A percentile compares a stretch with the other conserved stretches of the same genome.
Conservation (phyloP, 2,888 invertebrate species). For the Zygogramma bicolorata region DNA sequence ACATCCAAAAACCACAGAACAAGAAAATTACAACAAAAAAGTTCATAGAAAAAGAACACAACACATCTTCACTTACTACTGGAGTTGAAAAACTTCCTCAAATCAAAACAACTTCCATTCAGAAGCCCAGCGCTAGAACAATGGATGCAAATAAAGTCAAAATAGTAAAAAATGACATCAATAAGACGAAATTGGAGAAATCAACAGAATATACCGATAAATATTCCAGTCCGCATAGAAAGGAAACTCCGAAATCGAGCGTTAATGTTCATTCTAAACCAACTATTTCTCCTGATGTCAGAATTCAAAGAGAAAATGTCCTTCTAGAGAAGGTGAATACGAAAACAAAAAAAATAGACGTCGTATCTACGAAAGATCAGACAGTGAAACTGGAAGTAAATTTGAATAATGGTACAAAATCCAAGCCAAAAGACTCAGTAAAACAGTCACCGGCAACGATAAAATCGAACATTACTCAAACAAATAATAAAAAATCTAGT, state of each 20-base stretch:
- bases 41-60: slow-evolving; percentile 25
- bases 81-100: slow-evolving; percentile 26
- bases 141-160: slow-evolving; percentile 32
- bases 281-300: slow-evolving; percentile 34
- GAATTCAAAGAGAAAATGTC: not conserved
- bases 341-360: slow-evolving; percentile 29
- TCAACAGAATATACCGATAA: slow-evolving; percentile 50
- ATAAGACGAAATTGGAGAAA: slow-evolving; percentile 36
- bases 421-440: slow-evolving; percentile 39
- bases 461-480: slow-evolving; percentile 4
- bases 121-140: slow-evolving; percentile 26
- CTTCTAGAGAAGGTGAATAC: not conserved
- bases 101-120: slow-evolving; percentile 30
- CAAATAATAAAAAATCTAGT: not conserved
- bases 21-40: slow-evolving; percentile 23
- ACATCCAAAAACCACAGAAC: slow-evolving; percentile 23
- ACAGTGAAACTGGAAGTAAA: slow-evolving; percentile 40
- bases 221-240: slow-evolving; percentile 44
- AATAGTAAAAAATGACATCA: slow-evolving; percentile 43
- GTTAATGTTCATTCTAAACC: slow-evolving; percentile 26
- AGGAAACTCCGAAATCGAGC: slow-evolving; percentile 26
- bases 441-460: slow-evolving; percentile 28
- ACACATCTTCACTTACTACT: slow-evolving; percentile 18
- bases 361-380: slow-evolving; percentile 48
- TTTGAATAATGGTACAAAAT: slow-evolving; percentile 42